Evolutionary conservation across 1,140 invertebrate genomes (phyloP).

Genomic region (Tribolium castaneum): DNA sequence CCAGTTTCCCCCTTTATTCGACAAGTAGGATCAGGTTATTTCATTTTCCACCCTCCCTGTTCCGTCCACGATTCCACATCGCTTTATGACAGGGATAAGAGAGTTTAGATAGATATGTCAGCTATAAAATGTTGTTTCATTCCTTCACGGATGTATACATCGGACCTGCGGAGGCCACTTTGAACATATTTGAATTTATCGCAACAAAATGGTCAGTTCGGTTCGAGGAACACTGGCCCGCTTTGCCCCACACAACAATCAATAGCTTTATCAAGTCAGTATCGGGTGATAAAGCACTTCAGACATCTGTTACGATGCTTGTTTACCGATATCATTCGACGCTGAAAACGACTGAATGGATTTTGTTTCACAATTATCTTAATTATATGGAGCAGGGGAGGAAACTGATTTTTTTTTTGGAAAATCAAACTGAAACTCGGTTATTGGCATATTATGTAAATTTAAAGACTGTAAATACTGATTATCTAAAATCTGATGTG

Average conservation of each 20-base stretch:
- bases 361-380: not conserved
- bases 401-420: not conserved
- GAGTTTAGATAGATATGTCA: constrained; percentile 51
- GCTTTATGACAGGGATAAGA: constrained; percentile 51
- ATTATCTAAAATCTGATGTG: too few species aligned
- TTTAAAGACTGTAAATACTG: too few species aligned
- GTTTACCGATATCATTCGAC: constrained; percentile 1
- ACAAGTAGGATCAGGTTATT: constrained; percentile 48
- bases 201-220: constrained; percentile 7
- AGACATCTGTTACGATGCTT: constrained; percentile 18
- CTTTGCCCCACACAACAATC: constrained; percentile 2
- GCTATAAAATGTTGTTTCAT: constrained; percentile 47
- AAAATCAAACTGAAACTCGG: too few species aligned
- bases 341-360: not conserved
- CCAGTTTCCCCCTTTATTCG: constrained; percentile 33
- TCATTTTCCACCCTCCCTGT: constrained; percentile 49
- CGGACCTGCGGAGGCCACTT: not conserved
- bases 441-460: too few species aligned
- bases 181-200: constrained; percentile 30
- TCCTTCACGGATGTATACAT: constrained; percentile 12
- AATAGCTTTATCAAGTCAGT: constrained; percentile 11
- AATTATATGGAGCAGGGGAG: not conserved
- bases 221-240: not conserved
- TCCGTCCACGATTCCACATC: constrained; percentile 47
- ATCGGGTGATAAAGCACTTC: constrained; percentile 8